Base-by-base conservation (phyloP, 2,113 vertebrate genomes). In the Cercocebus atys region DNA sequence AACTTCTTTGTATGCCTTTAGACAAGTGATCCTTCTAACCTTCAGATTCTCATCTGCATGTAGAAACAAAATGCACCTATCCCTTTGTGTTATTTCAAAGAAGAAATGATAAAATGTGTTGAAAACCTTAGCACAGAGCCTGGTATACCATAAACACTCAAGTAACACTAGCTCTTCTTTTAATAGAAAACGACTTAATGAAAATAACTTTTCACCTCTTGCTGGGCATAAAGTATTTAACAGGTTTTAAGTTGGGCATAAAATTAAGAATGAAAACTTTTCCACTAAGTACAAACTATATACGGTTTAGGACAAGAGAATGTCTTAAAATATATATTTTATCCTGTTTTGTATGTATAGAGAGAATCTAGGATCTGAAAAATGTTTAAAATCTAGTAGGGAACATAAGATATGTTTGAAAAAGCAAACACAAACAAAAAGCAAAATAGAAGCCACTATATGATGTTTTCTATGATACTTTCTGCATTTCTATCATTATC, bases 11-110 rank as follows among this genome's bases (percentile, higher is more conserved):
- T 87, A 40, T 85, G 14, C 2, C 8, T 88, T 95, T 88, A 92
- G 59, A 89, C 3, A 75, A 72, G 30, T 57, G 38, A 57, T 43
- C 43, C 30, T 25, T 82, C 8, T 52, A 83, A 86, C 22, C 40
- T 10, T 79, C 30, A 84, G 61, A 94, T 93, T 88, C n/a, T 14
- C 23, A 64, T 79, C 11, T 70, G 1, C 61, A 7, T 76, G 64
- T 27, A 43, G 10, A 83, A 16, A 73, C 2, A 83, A 95, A 93
- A 38, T 80, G 30, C 20, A 85, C 32, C 8, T 89, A 35, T 50
- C 22, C 66, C 18, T 32, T 91, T 30, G 20, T 86, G 27, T 76
- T 72, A 94, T 82, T 88, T 96, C 66, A 92, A 93, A 91, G 11
- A 2, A 43, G 13, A 90, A 86, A 90, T 76, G 14, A 66, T 59